phyloP scores from a whole-genome alignment of 2,888 invertebrate species.

The Lasioglossum zephyrum region DNA sequence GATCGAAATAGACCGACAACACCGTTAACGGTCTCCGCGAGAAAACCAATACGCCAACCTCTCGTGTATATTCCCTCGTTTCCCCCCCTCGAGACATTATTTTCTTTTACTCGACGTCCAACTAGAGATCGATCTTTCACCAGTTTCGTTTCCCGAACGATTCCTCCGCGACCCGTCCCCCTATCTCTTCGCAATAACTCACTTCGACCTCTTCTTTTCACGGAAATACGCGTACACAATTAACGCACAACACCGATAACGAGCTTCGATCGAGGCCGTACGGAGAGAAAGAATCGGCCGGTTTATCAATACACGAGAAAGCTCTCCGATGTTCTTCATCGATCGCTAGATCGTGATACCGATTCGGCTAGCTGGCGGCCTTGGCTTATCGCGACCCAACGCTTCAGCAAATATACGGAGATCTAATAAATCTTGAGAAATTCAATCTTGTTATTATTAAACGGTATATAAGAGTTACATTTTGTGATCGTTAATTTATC shows the following conservation, averaged over 20 bases:
- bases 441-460: too few relatives aligned
- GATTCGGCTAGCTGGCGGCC: neutral
- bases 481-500: too few relatives aligned
- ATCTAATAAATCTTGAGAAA: neutral
- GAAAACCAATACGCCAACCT: constrained; percentile 57
- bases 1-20: constrained; percentile 69
- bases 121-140: neutral
- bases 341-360: neutral
- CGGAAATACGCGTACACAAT: constrained; percentile 22
- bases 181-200: constrained; percentile 49
- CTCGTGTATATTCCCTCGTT: neutral
- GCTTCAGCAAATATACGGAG: neutral
- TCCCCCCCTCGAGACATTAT: constrained; percentile 13
- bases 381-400: neutral
- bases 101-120: neutral
- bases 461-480: too few relatives aligned
- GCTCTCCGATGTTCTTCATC: neutral
- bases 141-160: constrained; percentile 20
- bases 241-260: constrained; percentile 23
- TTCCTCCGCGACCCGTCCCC: constrained; percentile 32
- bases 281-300: neutral
- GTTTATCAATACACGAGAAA: constrained; percentile 10
- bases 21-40: constrained; percentile 67
- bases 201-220: neutral
- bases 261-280: constrained; percentile 21